Evolutionary conservation across 2,888 invertebrate genomes (phyloP).

Genomic region (Sminthurinus aureus): DNA sequence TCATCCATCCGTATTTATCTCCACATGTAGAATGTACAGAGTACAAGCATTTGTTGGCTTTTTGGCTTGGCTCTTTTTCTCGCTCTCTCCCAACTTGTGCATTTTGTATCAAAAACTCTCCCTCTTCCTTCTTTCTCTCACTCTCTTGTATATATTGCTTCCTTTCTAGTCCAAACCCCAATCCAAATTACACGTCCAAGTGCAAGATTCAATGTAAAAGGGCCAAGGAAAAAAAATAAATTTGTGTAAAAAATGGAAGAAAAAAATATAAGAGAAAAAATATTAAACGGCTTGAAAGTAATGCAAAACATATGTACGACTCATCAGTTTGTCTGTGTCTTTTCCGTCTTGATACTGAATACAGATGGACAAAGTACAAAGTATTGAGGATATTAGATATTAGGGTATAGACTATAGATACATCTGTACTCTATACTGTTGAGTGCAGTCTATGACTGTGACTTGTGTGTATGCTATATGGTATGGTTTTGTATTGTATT

Average conservation of each 20-base stretch:
- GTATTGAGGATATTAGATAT: not conserved
- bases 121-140: not conserved
- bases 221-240: not conserved
- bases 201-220: not conserved
- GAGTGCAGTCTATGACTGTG: too few relatives aligned
- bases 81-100: not conserved
- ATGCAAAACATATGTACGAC: constrained; percentile 16
- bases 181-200: not conserved
- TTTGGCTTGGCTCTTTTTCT: not conserved
- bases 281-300: constrained; percentile 26
- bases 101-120: not conserved
- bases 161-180: not conserved
- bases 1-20: constrained; percentile 16
- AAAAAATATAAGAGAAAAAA: not conserved
- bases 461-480: too few relatives aligned
- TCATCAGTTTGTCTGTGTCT: not conserved
- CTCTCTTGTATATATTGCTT: not conserved
- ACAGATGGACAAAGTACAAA: too few relatives aligned
- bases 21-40: not conserved
- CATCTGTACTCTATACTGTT: too few relatives aligned
- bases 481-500: too few relatives aligned
- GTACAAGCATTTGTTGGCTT: not conserved
- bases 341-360: too few relatives aligned
- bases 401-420: not conserved
- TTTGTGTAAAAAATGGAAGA: not conserved